Base-by-base conservation (phyloP, 2,888 invertebrate genomes). In the Aromia moschata region DNA sequence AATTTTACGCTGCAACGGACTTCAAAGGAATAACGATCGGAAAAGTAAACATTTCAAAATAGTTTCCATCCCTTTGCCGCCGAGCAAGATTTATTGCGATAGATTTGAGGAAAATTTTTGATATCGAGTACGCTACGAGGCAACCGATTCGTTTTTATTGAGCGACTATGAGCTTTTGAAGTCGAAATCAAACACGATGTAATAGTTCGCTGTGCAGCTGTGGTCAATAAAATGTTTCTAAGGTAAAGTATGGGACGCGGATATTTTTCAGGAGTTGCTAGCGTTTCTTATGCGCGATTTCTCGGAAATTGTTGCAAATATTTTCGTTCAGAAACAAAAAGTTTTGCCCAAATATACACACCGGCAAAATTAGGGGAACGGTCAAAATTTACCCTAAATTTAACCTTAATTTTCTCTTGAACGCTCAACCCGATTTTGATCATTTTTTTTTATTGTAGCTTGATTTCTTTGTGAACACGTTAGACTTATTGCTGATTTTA, bases 1-100 rank as follows among this genome's bases (percentile, higher is more conserved):
- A 47, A 56, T 56, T 56, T 56, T 47, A 56, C 40, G 36, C 41
- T 41, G 40, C 31, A 43, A 33, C 18, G 33, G 7, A 56, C 40
- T 47, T 56, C 47, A 47, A 47, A 56, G 49, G 12, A 25, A 49
- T 38, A 15, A 38, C 37, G 49, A 25, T 49, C 49, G 15, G 38
- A 37, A 49, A 49, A 49, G 49, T 49, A 37, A 49, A 49, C 49
- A 37, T 25, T 49, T 47, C 37, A 7, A 47, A 36, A 47, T 47
- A 37, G 36, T 36, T 49, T 37, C n/a, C 38, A n/a, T 49, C 37
- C 25, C 20, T 20, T 37, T 49, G 37, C 37, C 37, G 25, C 38
- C 38, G 49, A 49, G 49, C n/a, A 37, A 38, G 37, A 49, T 49
- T 49, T 49, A 49, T 49, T 37, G 37, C 38, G 20, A 37, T 38